Base-by-base conservation (phyloP, 2,888 invertebrate species). In the Merodon equestris region DNA sequence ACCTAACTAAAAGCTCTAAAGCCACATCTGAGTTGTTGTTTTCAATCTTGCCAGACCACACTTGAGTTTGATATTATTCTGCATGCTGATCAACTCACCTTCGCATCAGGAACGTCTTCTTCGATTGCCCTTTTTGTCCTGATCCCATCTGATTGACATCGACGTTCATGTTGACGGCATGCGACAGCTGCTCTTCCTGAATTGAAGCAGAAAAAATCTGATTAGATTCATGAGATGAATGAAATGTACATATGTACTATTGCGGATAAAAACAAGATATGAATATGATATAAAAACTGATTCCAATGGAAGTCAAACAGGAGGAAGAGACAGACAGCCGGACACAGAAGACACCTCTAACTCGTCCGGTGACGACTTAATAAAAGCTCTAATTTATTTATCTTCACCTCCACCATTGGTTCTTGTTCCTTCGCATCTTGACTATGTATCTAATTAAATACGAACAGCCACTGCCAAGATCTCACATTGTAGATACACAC, bases 131-230 rank as follows among this genome's bases (percentile, higher is more conserved):
- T 42, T 50, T 58, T 36, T 44, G 12, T 47, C 34, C 40, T 57
- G 42, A 58, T 42, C 15, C 36, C 51, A 36, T 10, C 36, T 77
- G 79, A 79, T 79, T 79, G 79, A 79, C 79, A 79, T 79, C 73
- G 68, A 79, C 74, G 79, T 79, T 70, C 74, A 74, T 74, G 68
- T 70, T 63, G 79, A 74, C 60, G 73, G 79, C 79, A 74, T 79
- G 73, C 79, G 79, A 74, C 79, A 79, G 68, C 79, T 70, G 73
- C 74, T 79, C 34, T 74, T 79, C 73, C 79, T 79, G 72, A 72
- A 72, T 27, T 47, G 66, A 53, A 56, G 27, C 47, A 50, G 54
- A 47, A 57, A 50, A 48, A 27, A 9, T 9, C 19, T 68, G 60
- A 73, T 70, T 64, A 70, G 64, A 73, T 73, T 68, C 72, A 77